A percentile compares a stretch with the other conserved stretches of the same genome.
phyloP scores from a whole-genome alignment of 2,113 vertebrate genomes.

The Phoxinus phoxinus region DNA sequence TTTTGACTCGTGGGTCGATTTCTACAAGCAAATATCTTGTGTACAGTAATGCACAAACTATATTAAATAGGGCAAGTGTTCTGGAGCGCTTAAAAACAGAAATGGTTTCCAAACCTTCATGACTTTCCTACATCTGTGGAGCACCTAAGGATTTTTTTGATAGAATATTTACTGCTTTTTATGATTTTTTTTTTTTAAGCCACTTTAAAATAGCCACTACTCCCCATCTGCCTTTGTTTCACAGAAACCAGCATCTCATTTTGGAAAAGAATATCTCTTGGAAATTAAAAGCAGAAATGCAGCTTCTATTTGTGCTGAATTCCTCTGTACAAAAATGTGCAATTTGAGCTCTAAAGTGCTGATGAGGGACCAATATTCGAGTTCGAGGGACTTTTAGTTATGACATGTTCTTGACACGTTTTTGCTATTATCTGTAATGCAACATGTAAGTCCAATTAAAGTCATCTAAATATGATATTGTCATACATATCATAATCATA shows the following conservation, averaged over 20 bases:
- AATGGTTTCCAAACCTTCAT: background rate
- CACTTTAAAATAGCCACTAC: background rate
- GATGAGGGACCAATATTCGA: background rate
- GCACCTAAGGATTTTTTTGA: background rate
- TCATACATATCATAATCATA: background rate
- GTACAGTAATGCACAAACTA: background rate
- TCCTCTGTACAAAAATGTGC: background rate
- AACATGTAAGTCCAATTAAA: background rate
- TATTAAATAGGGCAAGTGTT: background rate
- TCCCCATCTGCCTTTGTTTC: background rate
- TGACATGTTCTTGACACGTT: background rate
- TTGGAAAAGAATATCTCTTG: background rate
- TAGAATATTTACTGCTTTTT: no score
- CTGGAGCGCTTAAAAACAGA: background rate
- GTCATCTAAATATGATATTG: background rate
- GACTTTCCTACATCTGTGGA: background rate
- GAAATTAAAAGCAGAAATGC: background rate
- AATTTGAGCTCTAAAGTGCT: background rate
- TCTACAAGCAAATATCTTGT: no score
- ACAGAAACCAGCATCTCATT: background rate
- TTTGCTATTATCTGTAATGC: background rate
- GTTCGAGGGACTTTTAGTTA: background rate
- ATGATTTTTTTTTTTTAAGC: background rate
- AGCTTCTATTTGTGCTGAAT: background rate
- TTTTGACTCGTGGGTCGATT: background rate